Base-by-base conservation (phyloP, 2,797 vertebrate species). In the Dryobates pubescens region DNA sequence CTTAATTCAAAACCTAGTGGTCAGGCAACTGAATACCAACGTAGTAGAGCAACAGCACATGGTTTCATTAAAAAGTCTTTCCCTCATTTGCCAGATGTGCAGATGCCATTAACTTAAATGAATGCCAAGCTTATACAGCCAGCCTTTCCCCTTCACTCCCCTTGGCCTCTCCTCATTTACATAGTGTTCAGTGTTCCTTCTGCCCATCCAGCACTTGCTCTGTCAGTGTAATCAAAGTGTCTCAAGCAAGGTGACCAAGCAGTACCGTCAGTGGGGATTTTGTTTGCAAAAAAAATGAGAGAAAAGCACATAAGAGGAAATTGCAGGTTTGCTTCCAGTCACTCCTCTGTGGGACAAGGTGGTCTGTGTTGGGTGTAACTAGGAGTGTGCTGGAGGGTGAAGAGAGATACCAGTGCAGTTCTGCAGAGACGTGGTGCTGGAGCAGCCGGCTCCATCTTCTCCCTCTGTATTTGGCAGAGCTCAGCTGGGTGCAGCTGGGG, bases 231-330 rank as follows among this genome's bases (percentile, higher is more conserved):
- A 82, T 26, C 58, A 2, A 1, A 45, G 41, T 59, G 12, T 61
- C 18, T 54, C 36, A 4, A 22, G 38, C 49, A 29, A 70, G 19
- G 4, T 6, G 9, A 5, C 9, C 17, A n/a, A 13, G 27, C 3
- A 57, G 11, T 19, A 11, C 3, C 16, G 2, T 4, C 64, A 43
- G 63, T 10, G 7, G 14, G 3, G 3, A 0, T 0, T 11, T 49
- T 62, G 17, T 19, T 51, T 53, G 30, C 3, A 17, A 74, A 24
- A 24, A 34, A 61, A 61, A 30, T 7, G n/a, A 36, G 8, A 3
- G 5, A 56, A 54, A 64, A 1, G 0, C 32, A 24, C 23, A 4
- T 6, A 20, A 6, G 49, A 72, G 29, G 3, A 9, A 59, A 8
- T 29, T 14, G 1, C 45, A 61, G 1, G 2, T 23, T 82, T 32